Percentiles rank a stretch among this genome's conserved stretches.
Evolutionary conservation across 2,797 vertebrate genomes (phyloP).

Genomic region (Manis pentadactyla): DNA sequence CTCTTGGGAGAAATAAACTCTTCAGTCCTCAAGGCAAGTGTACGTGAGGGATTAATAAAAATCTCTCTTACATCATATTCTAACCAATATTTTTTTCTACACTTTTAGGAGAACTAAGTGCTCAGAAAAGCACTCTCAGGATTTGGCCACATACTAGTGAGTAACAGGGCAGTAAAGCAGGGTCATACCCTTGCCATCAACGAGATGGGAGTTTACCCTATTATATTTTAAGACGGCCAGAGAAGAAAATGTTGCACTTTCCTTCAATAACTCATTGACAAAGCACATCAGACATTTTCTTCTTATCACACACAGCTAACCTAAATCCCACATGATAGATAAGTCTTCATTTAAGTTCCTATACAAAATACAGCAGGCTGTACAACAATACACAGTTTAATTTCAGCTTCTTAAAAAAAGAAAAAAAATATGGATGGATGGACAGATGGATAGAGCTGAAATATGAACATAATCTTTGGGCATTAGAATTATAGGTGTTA

Average conservation of each 20-base stretch:
- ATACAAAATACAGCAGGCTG: neutral
- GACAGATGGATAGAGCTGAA: neutral
- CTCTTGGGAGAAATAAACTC: constrained; percentile 52
- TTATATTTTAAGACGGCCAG: constrained; percentile 64
- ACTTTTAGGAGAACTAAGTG: constrained; percentile 43
- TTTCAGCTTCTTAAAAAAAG: neutral
- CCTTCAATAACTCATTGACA: constrained; percentile 52
- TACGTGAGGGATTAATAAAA: constrained; percentile 71
- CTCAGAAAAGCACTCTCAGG: constrained; percentile 53
- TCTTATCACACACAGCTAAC: neutral
- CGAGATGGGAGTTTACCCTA: constrained; percentile 21
- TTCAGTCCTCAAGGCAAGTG: constrained; percentile 53
- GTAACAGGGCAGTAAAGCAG: neutral
- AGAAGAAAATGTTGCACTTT: constrained; percentile 40
- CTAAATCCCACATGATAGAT: constrained; percentile 3
- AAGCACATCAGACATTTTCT: constrained; percentile 36
- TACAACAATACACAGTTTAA: neutral
- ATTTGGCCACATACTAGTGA: constrained; percentile 39
- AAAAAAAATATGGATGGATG: neutral
- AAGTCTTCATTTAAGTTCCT: neutral
- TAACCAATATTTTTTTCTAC: constrained; percentile 39
- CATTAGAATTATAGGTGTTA: neutral
- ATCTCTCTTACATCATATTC: constrained; percentile 49
- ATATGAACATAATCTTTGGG: neutral
- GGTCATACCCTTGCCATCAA: constrained; percentile 46